Percentiles rank a stretch among this genome's conserved stretches.
Evolutionary conservation across 2,888 invertebrate species (phyloP).

Genomic region (Acronicta aceris): DNA sequence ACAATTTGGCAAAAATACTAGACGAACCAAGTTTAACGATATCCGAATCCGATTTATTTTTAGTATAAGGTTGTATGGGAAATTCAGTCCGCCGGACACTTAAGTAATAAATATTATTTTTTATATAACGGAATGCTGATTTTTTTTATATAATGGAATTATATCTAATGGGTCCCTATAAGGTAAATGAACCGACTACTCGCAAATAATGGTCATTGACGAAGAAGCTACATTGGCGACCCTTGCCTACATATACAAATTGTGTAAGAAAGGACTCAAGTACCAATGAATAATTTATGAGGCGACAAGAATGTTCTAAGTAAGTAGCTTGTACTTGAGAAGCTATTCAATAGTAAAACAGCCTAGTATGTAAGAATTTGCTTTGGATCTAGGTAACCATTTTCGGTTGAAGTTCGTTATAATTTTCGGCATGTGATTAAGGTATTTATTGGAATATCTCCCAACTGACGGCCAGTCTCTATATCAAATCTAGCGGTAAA

Average conservation of each 20-base stretch:
- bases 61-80: no score
- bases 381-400: background rate
- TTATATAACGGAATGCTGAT: no score
- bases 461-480: no score
- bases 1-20: no score
- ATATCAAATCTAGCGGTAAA: no score
- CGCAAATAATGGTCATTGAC: slow-evolving; percentile 39
- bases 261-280: slow-evolving; percentile 33
- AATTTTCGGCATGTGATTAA: no score
- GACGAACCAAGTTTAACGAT: no score
- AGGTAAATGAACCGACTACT: slow-evolving; percentile 41
- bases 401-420: no score
- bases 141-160: slow-evolving; percentile 1
- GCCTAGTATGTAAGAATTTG: background rate
- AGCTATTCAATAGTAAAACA: slow-evolving; percentile 4
- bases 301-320: slow-evolving; percentile 16
- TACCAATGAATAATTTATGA: slow-evolving; percentile 48
- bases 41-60: no score
- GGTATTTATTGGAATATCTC: no score
- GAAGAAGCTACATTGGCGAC: slow-evolving; percentile 23
- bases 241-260: slow-evolving; percentile 32
- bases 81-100: no score
- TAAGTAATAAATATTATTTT: no score
- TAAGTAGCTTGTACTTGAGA: slow-evolving; percentile 18
- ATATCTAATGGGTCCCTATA: slow-evolving; percentile 19